Evolutionary conservation across 2,888 invertebrate species (phyloP), one percentile per base, ranked within the genome.

Genomic region (Synergus japonicus): DNA sequence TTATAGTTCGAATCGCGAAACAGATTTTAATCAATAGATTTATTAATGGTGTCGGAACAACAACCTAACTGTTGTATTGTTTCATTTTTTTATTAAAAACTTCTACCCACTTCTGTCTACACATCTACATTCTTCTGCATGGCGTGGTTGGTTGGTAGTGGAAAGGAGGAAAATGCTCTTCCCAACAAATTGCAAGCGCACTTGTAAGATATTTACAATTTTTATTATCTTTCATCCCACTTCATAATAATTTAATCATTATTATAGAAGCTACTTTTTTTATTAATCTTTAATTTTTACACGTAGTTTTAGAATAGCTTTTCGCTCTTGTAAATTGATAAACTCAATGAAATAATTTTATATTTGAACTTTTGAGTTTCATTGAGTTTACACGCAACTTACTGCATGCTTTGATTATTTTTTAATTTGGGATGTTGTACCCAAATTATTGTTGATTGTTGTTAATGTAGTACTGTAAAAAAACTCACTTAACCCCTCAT

Each of bases 101-200:
- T 91, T 91, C 91, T 91, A 91, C 91, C 91, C 90, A 91, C 91
- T 90, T 91, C 91, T 91, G 91, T 91, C 91, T 91, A 92, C 91
- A 91, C 91, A 91, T 91, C 91, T 91, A 91, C 91, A 93, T 93
- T 94, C 93, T 92, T 92, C 94, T 94, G 94, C 94, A 94, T 94
- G 94, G 93, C 93, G 91, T 91, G 91, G 91, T 91, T 92, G 91
- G 91, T 91, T 92, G 92, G 91, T 94, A 94, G 94, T 94, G 94
- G 94, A 93, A 94, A 94, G 93, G 94, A 94, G 93, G 94, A 94
- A 93, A 94, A 94, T 94, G 94, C 94, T 93, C 94, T 94, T 93
- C 94, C 93, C 93, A 93, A 93, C 94, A 94, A 94, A 94, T 94
- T 94, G 93, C 94, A 94, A 93, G 93, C 93, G 93, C 94, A 94